A percentile compares a stretch with the other conserved stretches of the same genome.
These are phyloP conservation scores for Pelagia noctiluca DNA, from an alignment of 30 jellyfish, hydroid and myxozoan genomes.

Conservation along the genomic window DNA sequence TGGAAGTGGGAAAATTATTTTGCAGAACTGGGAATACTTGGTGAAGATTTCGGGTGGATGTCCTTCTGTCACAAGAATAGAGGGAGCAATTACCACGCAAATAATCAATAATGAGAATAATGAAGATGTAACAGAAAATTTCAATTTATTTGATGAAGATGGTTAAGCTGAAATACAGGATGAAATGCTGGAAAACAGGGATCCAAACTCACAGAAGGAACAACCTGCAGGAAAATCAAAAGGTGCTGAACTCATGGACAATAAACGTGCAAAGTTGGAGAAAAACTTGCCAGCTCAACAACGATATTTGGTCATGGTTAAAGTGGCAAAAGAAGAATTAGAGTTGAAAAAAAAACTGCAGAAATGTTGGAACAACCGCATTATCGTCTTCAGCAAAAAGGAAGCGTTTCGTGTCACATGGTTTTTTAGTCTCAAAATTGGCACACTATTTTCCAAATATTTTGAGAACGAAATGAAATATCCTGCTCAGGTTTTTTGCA, in stretches of 20 bases:
- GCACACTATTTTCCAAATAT: too few relatives aligned
- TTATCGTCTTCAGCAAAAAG: slow-evolving; percentile 16
- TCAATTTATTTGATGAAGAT: background rate
- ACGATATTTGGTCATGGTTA: slow-evolving; percentile 37
- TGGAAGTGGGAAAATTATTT: slow-evolving; percentile 58
- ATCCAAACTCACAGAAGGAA: slow-evolving; percentile 5
- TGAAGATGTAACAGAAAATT: background rate
- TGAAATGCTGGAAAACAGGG: slow-evolving; percentile 6
- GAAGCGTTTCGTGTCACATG: too few relatives aligned
- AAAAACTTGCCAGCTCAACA: slow-evolving; percentile 39
- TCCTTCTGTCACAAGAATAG: slow-evolving; percentile 49
- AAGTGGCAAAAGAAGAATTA: too few relatives aligned
- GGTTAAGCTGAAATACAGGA: background rate
- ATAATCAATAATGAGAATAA: background rate
- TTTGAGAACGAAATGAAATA: too few relatives aligned
- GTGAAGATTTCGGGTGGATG: slow-evolving; percentile 57
- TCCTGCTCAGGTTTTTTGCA: too few relatives aligned
- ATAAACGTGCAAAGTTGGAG: slow-evolving; percentile 32
- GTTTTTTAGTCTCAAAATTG: too few relatives aligned
- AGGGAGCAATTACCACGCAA: background rate
- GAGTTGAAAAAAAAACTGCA: slow-evolving; percentile 2
- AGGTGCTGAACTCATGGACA: slow-evolving; percentile 7
- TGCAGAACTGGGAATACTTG: slow-evolving; percentile 16
- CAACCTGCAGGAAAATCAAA: slow-evolving; percentile 4
- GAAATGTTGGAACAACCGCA: slow-evolving; percentile 27